Percentiles rank a stretch among this genome's conserved stretches.
phyloP scores from a whole-genome alignment of 2,888 invertebrate genomes.

The Eilema caniola region DNA sequence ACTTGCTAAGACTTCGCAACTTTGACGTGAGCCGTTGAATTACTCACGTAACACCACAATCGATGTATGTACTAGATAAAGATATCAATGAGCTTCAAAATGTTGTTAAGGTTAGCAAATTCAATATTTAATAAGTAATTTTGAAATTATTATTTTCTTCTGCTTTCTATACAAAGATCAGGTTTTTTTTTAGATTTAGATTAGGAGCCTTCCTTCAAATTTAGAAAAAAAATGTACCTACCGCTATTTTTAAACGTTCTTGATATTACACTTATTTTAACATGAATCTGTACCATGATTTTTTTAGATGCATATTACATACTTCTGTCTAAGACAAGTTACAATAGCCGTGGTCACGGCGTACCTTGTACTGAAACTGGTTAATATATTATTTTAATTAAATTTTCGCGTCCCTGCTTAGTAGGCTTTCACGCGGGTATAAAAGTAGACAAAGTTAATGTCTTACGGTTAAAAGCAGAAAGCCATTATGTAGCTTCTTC shows the following conservation, averaged over 20 bases:
- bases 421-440: neutral
- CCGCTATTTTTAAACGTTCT: neutral
- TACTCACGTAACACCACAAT: constrained; percentile 73
- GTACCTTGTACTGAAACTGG: neutral
- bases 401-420: neutral
- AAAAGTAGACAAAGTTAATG: neutral
- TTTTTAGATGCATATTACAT: neutral
- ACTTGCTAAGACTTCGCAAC: constrained; percentile 84
- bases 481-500: neutral
- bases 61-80: constrained; percentile 65
- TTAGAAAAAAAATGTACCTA: neutral
- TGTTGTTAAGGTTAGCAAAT: neutral
- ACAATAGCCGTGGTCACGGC: neutral
- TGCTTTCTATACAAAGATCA: neutral
- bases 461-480: constrained; percentile 2
- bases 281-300: neutral
- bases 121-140: no score
- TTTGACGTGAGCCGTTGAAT: constrained; percentile 78
- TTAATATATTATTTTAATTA: constrained; percentile 4
- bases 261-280: neutral
- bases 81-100: constrained; percentile 35
- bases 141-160: no score
- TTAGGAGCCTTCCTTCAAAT: neutral
- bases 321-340: neutral
- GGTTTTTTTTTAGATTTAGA: neutral